Evolutionary conservation across 1,140 invertebrate species (phyloP).

Genomic region (Apolygus lucorum): DNA sequence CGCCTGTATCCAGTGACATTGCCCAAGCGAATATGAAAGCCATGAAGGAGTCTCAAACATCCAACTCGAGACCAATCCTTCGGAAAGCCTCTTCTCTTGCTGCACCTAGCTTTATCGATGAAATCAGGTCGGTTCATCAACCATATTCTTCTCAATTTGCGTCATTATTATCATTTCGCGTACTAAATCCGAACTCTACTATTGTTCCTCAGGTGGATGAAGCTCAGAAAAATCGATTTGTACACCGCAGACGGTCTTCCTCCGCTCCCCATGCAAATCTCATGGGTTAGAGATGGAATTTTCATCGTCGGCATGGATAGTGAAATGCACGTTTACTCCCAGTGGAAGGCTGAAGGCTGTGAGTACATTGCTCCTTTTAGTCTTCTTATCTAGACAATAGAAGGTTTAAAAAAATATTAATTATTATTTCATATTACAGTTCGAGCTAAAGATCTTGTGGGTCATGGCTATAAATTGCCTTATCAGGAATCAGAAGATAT

Average conservation of each 20-base stretch:
- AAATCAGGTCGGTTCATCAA: constrained; percentile 55
- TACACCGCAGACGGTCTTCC: constrained; percentile 91
- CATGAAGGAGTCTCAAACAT: constrained; percentile 71
- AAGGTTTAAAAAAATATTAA: not conserved
- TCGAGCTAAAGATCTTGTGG: constrained; percentile 23
- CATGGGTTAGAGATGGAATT: constrained; percentile 96
- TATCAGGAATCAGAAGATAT: constrained; percentile 51
- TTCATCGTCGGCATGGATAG: constrained; percentile 98
- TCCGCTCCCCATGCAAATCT: constrained; percentile 94
- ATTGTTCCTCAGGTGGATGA: constrained; percentile 71
- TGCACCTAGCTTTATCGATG: constrained; percentile 71
- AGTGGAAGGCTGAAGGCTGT: constrained; percentile 74
- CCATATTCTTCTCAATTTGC: too few relatives aligned
- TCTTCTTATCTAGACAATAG: not conserved
- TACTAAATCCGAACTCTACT: too few relatives aligned
- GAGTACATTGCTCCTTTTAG: constrained; percentile 25
- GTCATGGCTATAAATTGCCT: constrained; percentile 29
- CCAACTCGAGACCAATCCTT: constrained; percentile 63
- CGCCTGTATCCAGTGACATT: constrained; percentile 78
- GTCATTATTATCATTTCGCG: too few relatives aligned
- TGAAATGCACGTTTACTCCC: constrained; percentile 98
- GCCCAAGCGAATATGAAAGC: constrained; percentile 82
- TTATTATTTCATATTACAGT: too few relatives aligned
- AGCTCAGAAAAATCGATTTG: constrained; percentile 80
- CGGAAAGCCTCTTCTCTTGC: constrained; percentile 79